Evolutionary conservation across 2,797 vertebrate genomes (phyloP).

Genomic region (Lacerta bilineata): DNA sequence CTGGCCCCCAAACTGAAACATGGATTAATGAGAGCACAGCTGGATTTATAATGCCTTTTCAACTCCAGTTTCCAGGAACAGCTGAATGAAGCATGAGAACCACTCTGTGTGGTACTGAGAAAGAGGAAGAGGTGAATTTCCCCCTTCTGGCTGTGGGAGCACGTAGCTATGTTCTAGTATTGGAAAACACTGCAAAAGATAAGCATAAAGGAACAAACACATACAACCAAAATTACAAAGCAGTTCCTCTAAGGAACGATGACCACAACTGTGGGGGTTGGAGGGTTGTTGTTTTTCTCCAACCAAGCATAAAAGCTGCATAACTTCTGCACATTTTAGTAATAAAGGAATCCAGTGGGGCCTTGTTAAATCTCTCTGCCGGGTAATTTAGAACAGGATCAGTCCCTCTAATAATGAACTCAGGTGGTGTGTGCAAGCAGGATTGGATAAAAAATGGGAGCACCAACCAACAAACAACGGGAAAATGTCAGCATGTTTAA

Average conservation of each 20-base stretch:
- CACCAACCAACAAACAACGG: too few relatives aligned
- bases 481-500: not conserved
- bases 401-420: not conserved
- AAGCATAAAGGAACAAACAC: constrained; percentile 18
- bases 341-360: not conserved
- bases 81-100: not conserved
- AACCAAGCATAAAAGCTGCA: not conserved
- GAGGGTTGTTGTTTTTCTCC: not conserved
- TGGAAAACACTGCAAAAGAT: constrained; percentile 14
- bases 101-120: fast-evolving
- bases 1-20: not conserved
- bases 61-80: not conserved
- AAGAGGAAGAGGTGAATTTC: not conserved
- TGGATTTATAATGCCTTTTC: constrained; percentile 22
- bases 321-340: not conserved
- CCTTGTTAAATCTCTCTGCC: not conserved
- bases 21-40: constrained; percentile 11
- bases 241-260: not conserved
- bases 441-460: not conserved
- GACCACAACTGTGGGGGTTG: not conserved
- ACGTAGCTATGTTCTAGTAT: not conserved
- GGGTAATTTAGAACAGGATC: not conserved
- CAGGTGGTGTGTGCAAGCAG: not conserved
- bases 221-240: constrained; percentile 2
- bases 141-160: not conserved